Conservation (phyloP, 1,140 invertebrate genomes). For the Asbolus verrucosus region DNA sequence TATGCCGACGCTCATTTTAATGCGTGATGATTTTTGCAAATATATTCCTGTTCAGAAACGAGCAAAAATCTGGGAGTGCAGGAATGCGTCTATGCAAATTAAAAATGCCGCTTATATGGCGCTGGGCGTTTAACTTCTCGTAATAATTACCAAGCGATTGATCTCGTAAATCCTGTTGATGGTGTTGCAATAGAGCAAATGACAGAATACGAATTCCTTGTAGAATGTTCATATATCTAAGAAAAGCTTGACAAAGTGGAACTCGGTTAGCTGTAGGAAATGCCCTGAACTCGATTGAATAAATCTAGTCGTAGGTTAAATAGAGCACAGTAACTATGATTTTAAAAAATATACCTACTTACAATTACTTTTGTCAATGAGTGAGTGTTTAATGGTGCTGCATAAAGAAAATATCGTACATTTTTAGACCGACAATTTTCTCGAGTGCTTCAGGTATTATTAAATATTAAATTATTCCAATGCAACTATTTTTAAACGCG, state of each 20-base stretch:
- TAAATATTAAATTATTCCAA: slow-evolving; percentile 31
- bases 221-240: not conserved
- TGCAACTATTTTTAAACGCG: slow-evolving; percentile 28
- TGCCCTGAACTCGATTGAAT: slow-evolving; percentile 5
- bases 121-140: slow-evolving; percentile 23
- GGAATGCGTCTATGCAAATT: not conserved
- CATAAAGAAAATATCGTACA: not conserved
- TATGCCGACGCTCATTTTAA: no score
- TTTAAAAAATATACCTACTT: not conserved
- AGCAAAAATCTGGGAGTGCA: no score
- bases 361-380: slow-evolving; percentile 22
- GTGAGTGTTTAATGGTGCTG: not conserved
- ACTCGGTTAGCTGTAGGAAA: slow-evolving; percentile 13
- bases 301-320: slow-evolving; percentile 13
- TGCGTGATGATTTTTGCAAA: no score
- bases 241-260: slow-evolving; percentile 12
- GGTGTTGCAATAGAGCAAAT: slow-evolving; percentile 30
- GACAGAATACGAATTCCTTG: slow-evolving; percentile 29
- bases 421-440: not conserved
- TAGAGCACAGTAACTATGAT: slow-evolving; percentile 2
- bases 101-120: slow-evolving; percentile 22
- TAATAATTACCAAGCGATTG: slow-evolving; percentile 24
- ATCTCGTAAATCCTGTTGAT: slow-evolving; percentile 33
- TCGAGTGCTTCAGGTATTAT: not conserved
- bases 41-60: no score